Percentiles rank a stretch among this genome's conserved stretches.
Conservation (phyloP, 2,888 invertebrate genomes). For the Chesias legatella region DNA sequence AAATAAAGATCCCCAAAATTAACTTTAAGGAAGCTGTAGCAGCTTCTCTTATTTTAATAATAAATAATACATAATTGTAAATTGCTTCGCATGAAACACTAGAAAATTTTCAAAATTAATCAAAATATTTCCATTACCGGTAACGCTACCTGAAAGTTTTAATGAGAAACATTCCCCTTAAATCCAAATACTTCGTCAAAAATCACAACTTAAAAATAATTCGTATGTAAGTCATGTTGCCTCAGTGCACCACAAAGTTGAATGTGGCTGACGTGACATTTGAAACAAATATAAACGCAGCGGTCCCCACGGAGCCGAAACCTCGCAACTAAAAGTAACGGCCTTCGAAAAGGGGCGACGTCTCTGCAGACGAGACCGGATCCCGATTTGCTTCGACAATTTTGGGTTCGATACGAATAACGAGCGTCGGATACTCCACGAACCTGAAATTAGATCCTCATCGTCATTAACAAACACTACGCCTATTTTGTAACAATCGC, state of each 20-base stretch:
- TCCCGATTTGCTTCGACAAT: slow-evolving; percentile 38
- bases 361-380: slow-evolving; percentile 43
- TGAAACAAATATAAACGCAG: slow-evolving; percentile 46
- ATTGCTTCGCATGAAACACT: background rate
- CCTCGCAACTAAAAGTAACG: slow-evolving; percentile 46
- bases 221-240: slow-evolving; percentile 29
- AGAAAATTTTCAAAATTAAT: too few relatives aligned
- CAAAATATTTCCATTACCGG: too few relatives aligned
- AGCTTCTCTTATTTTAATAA: too few relatives aligned
- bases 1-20: too few relatives aligned
- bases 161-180: background rate
- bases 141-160: background rate
- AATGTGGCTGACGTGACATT: slow-evolving; percentile 41
- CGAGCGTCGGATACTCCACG: slow-evolving; percentile 29
- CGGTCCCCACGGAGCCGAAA: slow-evolving; percentile 35
- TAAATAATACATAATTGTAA: background rate
- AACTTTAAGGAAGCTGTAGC: too few relatives aligned
- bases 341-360: slow-evolving; percentile 42
- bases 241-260: slow-evolving; percentile 37
- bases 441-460: slow-evolving; percentile 35
- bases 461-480: slow-evolving; percentile 39
- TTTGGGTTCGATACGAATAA: slow-evolving; percentile 41
- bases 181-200: background rate
- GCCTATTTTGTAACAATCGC: slow-evolving; percentile 47
- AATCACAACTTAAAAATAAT: slow-evolving; percentile 20